phyloP scores from a whole-genome alignment of 2,113 vertebrate genomes.

The Channa argus region DNA sequence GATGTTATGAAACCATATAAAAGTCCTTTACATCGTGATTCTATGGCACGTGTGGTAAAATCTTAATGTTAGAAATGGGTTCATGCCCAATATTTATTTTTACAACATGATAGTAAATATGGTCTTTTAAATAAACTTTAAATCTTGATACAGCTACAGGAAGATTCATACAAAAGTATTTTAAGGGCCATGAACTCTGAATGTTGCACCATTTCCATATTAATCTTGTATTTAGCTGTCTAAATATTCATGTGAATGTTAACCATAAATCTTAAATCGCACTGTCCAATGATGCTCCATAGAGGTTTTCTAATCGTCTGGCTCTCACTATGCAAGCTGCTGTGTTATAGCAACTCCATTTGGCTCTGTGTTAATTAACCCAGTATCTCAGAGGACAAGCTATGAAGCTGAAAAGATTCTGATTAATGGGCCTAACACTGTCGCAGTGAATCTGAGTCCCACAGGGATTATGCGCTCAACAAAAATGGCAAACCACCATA shows the following conservation, averaged over 20 bases:
- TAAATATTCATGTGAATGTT: slow-evolving; percentile 61
- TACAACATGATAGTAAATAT: slow-evolving; percentile 22
- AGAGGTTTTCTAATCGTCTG: slow-evolving; percentile 58
- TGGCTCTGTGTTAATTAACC: slow-evolving; percentile 72
- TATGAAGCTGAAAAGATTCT: slow-evolving; percentile 74
- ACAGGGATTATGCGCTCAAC: slow-evolving; percentile 58
- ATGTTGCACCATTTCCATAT: slow-evolving; percentile 52
- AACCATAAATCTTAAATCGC: slow-evolving; percentile 52
- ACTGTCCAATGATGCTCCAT: slow-evolving; percentile 42
- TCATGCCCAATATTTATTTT: neutral
- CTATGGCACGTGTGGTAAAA: too few relatives aligned
- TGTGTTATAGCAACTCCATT: slow-evolving; percentile 60
- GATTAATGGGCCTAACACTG: slow-evolving; percentile 71
- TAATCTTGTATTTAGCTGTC: slow-evolving; percentile 60
- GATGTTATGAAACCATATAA: slow-evolving; percentile 6
- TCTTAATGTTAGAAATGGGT: too few relatives aligned
- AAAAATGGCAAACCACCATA: slow-evolving; percentile 77
- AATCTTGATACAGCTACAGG: slow-evolving; percentile 41
- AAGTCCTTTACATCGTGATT: too few relatives aligned
- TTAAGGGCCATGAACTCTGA: slow-evolving; percentile 51
- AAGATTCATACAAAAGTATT: neutral
- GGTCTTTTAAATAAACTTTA: slow-evolving; percentile 12
- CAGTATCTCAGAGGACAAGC: slow-evolving; percentile 65
- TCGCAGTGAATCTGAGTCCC: slow-evolving; percentile 66
- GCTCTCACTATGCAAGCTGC: slow-evolving; percentile 48